Evolutionary conservation across 2,113 vertebrate species (phyloP), one percentile per base, ranked within the genome.

Genomic region (Ardeotis arabs): DNA sequence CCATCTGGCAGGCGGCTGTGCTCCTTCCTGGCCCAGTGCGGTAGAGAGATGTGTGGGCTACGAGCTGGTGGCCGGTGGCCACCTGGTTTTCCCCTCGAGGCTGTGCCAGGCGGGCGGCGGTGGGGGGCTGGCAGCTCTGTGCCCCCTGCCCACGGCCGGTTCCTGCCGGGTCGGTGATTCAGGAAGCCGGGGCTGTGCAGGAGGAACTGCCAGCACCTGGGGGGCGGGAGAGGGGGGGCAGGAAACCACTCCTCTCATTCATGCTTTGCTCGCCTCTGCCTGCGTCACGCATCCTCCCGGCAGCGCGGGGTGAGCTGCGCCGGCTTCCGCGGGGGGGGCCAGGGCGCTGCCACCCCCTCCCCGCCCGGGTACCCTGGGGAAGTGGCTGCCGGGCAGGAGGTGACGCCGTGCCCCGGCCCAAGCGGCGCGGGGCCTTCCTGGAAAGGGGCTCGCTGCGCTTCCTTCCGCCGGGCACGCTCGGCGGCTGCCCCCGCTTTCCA

Each of bases 201-300:
- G 93, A 89, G 94, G 95, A 92, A 77, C 93, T 33, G 92, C 87
- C 90, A 75, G 95, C 91, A 95, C 95, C 96, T 89, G 93, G 93
- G 89, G 85, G 95, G 95, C 33, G 77, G 67, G 56, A 35, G 44
- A 21, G 63, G 87, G 93, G 81, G 85, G 90, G 68, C 92, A 87
- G 92, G 90, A 95, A 94, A 87, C 93, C 95, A 91, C 94, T 81
- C 96, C 95, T 93, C 95, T 90, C 96, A 96, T 97, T 97, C 94
- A 96, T 96, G 95, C 95, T 94, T 96, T 89, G 92, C 95, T 96
- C 58, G 75, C 78, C 59, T 63, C 91, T 94, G 94, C 95, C 94
- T 97, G 95, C 92, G 90, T 96, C 95, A 96, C 64, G 66, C 92
- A 88, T 91, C 95, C 93, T 93, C 91, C 91, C 76, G 39, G 86